Conservation (phyloP, 2,797 vertebrate genomes). For the Otus scops region DNA sequence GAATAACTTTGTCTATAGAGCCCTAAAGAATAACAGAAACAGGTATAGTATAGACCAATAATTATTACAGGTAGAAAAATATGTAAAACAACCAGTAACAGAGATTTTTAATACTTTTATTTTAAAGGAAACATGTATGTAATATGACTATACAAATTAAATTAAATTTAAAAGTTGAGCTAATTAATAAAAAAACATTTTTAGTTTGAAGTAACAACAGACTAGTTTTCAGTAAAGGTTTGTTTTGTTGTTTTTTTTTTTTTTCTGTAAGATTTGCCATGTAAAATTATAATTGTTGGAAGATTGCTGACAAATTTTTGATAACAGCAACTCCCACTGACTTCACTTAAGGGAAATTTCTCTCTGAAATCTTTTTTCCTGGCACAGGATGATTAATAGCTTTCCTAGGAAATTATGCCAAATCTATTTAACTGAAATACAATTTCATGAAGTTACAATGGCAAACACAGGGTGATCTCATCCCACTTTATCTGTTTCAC, state of each 20-base stretch:
- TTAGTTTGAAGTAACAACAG: background rate
- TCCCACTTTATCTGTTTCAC: constrained; percentile 31
- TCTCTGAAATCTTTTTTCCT: constrained; percentile 27
- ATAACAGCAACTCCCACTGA: constrained; percentile 7
- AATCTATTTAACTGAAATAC: constrained; percentile 50
- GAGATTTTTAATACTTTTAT: background rate
- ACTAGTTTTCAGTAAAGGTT: background rate
- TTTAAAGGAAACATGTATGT: background rate
- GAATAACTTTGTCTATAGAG: background rate
- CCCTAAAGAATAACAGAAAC: background rate
- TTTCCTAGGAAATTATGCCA: constrained; percentile 39
- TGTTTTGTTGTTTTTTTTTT: background rate
- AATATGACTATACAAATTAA: background rate
- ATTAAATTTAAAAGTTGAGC: background rate
- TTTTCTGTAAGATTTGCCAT: background rate
- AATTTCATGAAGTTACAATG: constrained; percentile 11
- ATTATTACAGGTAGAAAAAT: background rate
- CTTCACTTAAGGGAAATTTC: constrained; percentile 50
- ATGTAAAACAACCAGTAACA: background rate
- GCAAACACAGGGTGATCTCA: constrained; percentile 40
- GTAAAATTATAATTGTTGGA: background rate
- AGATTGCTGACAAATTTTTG: constrained; percentile 40
- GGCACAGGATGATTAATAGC: constrained; percentile 39
- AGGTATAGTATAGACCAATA: background rate
- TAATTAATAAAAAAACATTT: background rate